phyloP scores from a whole-genome alignment of 2,888 invertebrate genomes.

The Drosophila kokeensis region DNA sequence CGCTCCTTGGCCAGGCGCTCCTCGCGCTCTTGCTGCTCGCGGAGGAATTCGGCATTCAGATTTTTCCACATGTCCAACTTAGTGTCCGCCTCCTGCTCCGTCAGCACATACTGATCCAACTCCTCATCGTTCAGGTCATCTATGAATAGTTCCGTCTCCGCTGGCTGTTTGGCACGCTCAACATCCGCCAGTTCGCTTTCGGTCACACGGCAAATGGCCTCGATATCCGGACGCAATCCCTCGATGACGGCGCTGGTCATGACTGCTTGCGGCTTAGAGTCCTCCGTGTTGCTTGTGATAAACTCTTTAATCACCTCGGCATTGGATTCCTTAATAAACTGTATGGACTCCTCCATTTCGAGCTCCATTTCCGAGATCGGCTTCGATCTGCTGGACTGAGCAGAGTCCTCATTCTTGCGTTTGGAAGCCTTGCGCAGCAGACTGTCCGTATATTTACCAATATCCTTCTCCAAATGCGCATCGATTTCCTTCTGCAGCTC shows the following conservation, averaged over 20 bases:
- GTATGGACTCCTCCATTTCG: slow-evolving; percentile 84
- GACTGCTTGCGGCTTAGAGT: slow-evolving; percentile 21
- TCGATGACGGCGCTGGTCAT: slow-evolving; percentile 68
- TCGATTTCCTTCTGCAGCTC: slow-evolving; percentile 95
- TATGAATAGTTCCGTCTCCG: slow-evolving; percentile 86
- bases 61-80: slow-evolving; percentile 95
- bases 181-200: slow-evolving; percentile 85
- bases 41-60: slow-evolving; percentile 94
- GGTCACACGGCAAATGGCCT: slow-evolving; percentile 90
- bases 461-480: slow-evolving; percentile 90
- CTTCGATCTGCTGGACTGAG: slow-evolving; percentile 3
- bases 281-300: slow-evolving; percentile 78
- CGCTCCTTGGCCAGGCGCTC: slow-evolving; percentile 91
- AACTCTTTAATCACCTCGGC: slow-evolving; percentile 85
- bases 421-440: slow-evolving; percentile 53
- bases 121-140: slow-evolving; percentile 95
- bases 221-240: slow-evolving; percentile 89
- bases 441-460: slow-evolving; percentile 84
- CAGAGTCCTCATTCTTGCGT: slow-evolving; percentile 16
- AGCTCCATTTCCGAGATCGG: slow-evolving; percentile 66
- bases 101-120: slow-evolving; percentile 93
- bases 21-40: slow-evolving; percentile 94
- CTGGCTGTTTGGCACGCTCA: slow-evolving; percentile 79
- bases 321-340: slow-evolving; percentile 86
- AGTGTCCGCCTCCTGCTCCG: slow-evolving; percentile 91